Conservation (phyloP, 2,113 vertebrate genomes). For the Chloropsis cyanopogon region DNA sequence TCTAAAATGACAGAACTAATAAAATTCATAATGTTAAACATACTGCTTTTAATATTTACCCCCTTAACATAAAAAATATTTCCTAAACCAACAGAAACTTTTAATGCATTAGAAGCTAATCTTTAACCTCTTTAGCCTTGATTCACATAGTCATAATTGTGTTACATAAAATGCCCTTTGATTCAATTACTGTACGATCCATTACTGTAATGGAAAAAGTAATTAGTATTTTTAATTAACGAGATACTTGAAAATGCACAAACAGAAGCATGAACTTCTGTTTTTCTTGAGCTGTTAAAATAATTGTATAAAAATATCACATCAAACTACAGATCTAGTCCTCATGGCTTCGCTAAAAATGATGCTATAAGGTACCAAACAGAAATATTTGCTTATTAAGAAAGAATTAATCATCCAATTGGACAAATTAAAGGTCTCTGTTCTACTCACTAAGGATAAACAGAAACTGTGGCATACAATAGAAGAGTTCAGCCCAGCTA, state of each 20-base stretch:
- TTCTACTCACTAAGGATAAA: not conserved
- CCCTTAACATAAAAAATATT: not conserved
- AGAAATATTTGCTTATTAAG: not conserved
- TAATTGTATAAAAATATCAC: not conserved
- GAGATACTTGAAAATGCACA: not conserved
- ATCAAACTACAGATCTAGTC: not conserved
- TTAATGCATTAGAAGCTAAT: not conserved
- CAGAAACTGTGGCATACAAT: not conserved
- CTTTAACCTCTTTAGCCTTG: constrained; percentile 17
- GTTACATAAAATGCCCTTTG: constrained; percentile 36
- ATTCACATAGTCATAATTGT: constrained; percentile 11
- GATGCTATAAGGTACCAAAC: not conserved
- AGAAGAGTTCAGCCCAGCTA: not conserved
- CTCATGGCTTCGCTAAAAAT: not conserved
- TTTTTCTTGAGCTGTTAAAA: constrained; percentile 10
- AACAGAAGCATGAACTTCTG: not conserved
- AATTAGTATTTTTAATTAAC: constrained; percentile 48
- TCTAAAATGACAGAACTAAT: not conserved
- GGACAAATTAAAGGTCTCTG: not conserved
- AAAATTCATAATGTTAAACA: not conserved
- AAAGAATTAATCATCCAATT: not conserved
- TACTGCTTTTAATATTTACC: not conserved
- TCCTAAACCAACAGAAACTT: not conserved
- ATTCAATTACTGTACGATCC: not conserved
- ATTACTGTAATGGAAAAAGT: constrained; percentile 8